Percentiles rank a stretch among this genome's conserved stretches.
phyloP scores from a whole-genome alignment of 1,140 invertebrate genomes.

The Lethocerus indicus region DNA sequence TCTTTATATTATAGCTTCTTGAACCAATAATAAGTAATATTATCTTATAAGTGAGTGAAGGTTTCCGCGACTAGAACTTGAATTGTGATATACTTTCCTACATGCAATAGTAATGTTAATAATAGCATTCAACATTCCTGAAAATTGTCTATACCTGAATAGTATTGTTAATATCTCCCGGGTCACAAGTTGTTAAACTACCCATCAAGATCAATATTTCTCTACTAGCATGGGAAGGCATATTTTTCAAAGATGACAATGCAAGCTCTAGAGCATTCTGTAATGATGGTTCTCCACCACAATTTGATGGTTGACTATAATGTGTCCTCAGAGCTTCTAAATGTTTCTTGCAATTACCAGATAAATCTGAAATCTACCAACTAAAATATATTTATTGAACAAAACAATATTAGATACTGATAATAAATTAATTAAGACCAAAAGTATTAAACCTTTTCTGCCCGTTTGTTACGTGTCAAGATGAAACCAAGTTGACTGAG shows the following conservation, averaged over 20 bases:
- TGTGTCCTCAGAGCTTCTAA: conserved; percentile 16
- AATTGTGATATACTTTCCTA: too few species aligned
- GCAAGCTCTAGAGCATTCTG: conserved; percentile 90
- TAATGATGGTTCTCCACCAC: conserved; percentile 76
- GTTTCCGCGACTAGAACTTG: too few species aligned
- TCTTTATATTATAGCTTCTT: too few species aligned
- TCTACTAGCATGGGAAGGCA: conserved; percentile 83
- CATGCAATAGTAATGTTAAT: not conserved
- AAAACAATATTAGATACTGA: not conserved
- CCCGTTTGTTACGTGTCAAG: conserved; percentile 78
- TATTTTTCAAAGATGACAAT: conserved; percentile 62
- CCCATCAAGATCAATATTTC: conserved; percentile 85
- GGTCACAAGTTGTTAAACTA: conserved; percentile 92
- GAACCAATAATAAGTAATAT: too few species aligned
- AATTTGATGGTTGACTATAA: conserved; percentile 14
- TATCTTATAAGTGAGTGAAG: too few species aligned
- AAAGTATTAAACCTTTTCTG: conserved; percentile 45
- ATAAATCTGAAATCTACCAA: conserved; percentile 42
- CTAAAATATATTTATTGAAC: not conserved
- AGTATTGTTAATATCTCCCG: conserved; percentile 75
- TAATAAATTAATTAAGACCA: conserved; percentile 23
- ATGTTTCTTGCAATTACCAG: conserved; percentile 70
- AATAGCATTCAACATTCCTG: not conserved
- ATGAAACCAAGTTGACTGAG: conserved; percentile 93
- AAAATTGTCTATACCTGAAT: conserved; percentile 44